Base-by-base conservation (phyloP, 2,113 vertebrate genomes). In the Microtus richardsoni region DNA sequence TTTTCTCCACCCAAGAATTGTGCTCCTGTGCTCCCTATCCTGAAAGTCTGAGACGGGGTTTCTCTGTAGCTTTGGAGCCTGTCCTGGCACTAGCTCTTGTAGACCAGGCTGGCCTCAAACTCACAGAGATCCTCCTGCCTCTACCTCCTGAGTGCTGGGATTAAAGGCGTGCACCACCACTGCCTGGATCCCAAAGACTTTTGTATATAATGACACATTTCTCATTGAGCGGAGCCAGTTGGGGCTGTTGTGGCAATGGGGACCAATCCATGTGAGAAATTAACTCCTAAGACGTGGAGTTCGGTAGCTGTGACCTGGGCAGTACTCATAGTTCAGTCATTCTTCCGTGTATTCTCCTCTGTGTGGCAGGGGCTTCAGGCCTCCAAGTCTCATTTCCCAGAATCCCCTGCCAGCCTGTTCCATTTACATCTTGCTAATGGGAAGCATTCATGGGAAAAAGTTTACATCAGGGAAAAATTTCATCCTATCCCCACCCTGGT, bases 341-440 rank as follows among this genome's bases (percentile, higher is more conserved):
- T 17, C 62, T 83, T 70, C 39, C 5, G 66, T 33, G 3, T 13
- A 19, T 39, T 79, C 52, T 83, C 58, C 58, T 68, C 24, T 11
- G 17, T 64, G 54, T 39, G 14, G 54, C 19, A 21, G 41, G 41
- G 83, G 41, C 68, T n/a, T 36, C 8, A 52, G 71, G 60, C 44
- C 94, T 66, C 4, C 71, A 86, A 97, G 52, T 68, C 70, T 91
- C n/a, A 75, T 86, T 94, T 79, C 93, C 96, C 91, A 97, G 66
- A 91, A 89, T 68, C 90, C 91, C 74, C 88, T 93, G 83, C 73
- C 68, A 47, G 78, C 83, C 80, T 41, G 82, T 89, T 89, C 78
- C 68, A 79, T 93, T 93, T 95, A 74, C 78, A 54, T 87, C 96
- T 64, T 89, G 87, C 68, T 94, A 93, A 95, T 73, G 87, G 93